Base-by-base conservation (phyloP, 2,797 vertebrate genomes). In the Platyrinchus mystaceus region DNA sequence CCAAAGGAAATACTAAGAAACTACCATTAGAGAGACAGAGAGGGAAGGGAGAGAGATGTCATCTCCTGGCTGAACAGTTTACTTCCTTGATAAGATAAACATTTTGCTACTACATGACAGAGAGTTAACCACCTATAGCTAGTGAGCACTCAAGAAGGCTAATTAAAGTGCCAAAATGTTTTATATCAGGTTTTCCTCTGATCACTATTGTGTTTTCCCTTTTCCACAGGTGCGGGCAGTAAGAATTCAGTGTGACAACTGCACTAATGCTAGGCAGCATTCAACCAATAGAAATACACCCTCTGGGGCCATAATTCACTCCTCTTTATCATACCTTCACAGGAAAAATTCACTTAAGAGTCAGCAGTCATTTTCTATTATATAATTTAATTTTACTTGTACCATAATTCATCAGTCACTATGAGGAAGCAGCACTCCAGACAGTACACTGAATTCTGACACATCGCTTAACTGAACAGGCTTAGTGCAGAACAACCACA, bases 101-200 rank as follows among this genome's bases (percentile, higher is more conserved):
- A 30, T 70, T 90, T 77, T 66, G 28, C 43, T 80, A 20, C 63
- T 69, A 60, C 21, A 21, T 37, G 41, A 90, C 58, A 81, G 46
- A 62, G 21, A 71, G 17, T 66, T 75, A 93, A 80, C 62, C 58
- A 91, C 22, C 34, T 85, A 22, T 7, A 71, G 49, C 15, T 66
- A n/a, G 46, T 26, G 46, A 87, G 63, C 44, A 49, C 67, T 73
- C 47, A 64, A n/a, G 55, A 88, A 53, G 32, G n/a, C 70, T 58
- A 93, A 96, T 84, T 86, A 84, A 84, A 87, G 30, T 63, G 53
- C 43, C 74, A 79, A 49, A 84, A 71, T 90, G 16, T 43, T 92
- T 92, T 69, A 85, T 90, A 53, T 58, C 46, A 74, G 36, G 18
- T 41, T 75, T 95, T 78, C 19, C 47, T 86, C 84, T 79, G 59